Base-by-base conservation (phyloP, 23 tunicate species). In the Ciona savignyi region DNA sequence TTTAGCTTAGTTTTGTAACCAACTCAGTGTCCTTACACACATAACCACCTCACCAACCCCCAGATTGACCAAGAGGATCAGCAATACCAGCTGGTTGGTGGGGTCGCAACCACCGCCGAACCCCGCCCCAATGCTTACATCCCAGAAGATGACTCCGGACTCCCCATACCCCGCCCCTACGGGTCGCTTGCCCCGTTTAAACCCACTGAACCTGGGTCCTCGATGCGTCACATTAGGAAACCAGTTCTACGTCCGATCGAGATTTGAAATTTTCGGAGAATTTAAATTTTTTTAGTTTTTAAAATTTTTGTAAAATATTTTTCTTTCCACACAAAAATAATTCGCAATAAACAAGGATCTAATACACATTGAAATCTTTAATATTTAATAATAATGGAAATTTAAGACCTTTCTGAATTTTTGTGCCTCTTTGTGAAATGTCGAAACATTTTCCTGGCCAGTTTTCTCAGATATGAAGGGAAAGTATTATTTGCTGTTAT, bases 41-140 rank as follows among this genome's bases (percentile, higher is more conserved):
- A 24, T 64, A 11, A 6, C 29, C 21, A 64, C 11, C 68, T 64
- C 68, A 6, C 22, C 56, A 6, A 6, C 56, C 15, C 56, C 9
- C 56, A 88, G 87, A 70, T 63, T 19, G 78, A 78, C 32, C 83
- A 88, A 34, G 96, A 88, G 62, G 88, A 88, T 27, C 71, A 73
- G 42, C 96, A 88, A 68, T 85, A 91, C 42, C 87, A 91, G 67
- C 82, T 91, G 3, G 72, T 85, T 3, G 83, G 81, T 25, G 97
- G 97, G 2, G 32, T 84, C 0, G 63, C 83, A 3, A 91, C 97
- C 1, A 93, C 98, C 2, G 93, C 93, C 35, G 98, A 81, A 51
- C 98, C 98, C 2, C 84, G 98, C 25, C 98, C 98, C 25, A 93
- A 93, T 68, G 98, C 98, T 1, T 93, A 93, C 81, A 86, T 93